Percentiles rank a stretch among this genome's conserved stretches.
phyloP scores from a whole-genome alignment of 2,888 invertebrate genomes.

The Subacronicta megacephala region DNA sequence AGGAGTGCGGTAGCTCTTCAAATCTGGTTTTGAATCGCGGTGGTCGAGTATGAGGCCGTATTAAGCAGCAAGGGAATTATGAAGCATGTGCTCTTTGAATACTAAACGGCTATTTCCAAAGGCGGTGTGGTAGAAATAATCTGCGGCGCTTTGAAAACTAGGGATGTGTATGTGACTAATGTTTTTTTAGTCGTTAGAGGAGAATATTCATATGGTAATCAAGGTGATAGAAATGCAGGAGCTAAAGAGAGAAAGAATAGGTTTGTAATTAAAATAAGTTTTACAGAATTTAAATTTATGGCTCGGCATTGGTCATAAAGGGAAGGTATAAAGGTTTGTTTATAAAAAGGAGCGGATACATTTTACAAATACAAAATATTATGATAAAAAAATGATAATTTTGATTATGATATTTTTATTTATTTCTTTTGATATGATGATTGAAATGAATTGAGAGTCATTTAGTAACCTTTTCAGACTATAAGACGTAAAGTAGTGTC shows the following conservation, averaged over 20 bases:
- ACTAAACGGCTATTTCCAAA: conserved; percentile 80
- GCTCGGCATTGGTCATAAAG: neutral
- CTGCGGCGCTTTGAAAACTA: conserved; percentile 65
- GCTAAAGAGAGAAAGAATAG: conserved; percentile 36
- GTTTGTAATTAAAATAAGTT: conserved; percentile 23
- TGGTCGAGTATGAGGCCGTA: conserved; percentile 84
- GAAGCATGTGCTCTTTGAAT: conserved; percentile 86
- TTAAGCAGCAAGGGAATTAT: conserved; percentile 87
- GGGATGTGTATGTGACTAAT: conserved; percentile 70
- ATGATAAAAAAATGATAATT: no score
- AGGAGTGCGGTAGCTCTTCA: conserved; percentile 62
- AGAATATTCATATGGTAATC: conserved; percentile 76
- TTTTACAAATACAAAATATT: no score
- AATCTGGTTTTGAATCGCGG: conserved; percentile 70
- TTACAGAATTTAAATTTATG: conserved; percentile 7
- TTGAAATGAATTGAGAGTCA: no score
- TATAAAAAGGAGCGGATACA: neutral
- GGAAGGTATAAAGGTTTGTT: neutral
- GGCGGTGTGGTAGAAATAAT: conserved; percentile 69
- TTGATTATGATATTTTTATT: no score
- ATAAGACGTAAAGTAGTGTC: no score
- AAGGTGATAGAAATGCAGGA: conserved; percentile 46
- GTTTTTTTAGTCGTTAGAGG: conserved; percentile 60
- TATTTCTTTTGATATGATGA: no score
- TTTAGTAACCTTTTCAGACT: no score